Evolutionary conservation across 2,797 vertebrate genomes (phyloP).

Genomic region (Pteropus rufus): DNA sequence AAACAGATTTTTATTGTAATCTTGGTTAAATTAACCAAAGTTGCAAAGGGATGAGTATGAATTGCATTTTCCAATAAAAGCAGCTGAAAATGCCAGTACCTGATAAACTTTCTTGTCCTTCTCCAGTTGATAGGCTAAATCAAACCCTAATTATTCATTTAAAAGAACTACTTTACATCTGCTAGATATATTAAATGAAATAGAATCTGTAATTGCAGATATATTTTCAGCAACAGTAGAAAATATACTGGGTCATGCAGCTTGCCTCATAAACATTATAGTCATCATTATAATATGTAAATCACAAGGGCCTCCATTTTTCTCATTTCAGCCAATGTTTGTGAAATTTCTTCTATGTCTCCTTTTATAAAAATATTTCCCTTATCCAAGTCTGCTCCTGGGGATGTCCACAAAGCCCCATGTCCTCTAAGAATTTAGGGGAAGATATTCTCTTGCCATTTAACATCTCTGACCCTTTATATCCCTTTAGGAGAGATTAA

Average conservation of each 20-base stretch:
- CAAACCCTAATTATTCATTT: conserved; percentile 25
- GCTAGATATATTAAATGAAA: conserved; percentile 39
- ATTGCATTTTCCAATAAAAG: conserved; percentile 20
- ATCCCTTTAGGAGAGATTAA: conserved; percentile 17
- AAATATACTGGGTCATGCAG: conserved; percentile 18
- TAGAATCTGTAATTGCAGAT: conserved; percentile 7
- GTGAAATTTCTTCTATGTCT: neutral
- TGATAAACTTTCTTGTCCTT: conserved; percentile 26
- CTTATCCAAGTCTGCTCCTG: neutral
- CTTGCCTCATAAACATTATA: conserved; percentile 34
- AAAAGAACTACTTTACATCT: conserved; percentile 26
- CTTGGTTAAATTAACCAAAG: conserved; percentile 43
- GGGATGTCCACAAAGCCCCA: neutral
- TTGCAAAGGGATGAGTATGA: conserved; percentile 41
- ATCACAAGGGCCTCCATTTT: neutral
- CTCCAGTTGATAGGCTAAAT: conserved; percentile 20
- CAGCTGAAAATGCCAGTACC: neutral
- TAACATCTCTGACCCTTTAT: neutral
- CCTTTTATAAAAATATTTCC: conserved; percentile 1
- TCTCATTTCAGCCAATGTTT: neutral
- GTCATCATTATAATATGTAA: neutral
- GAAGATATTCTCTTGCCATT: neutral
- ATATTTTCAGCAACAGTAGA: neutral
- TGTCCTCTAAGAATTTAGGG: neutral
- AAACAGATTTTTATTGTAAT: conserved; percentile 46